Evolutionary conservation across 2,888 invertebrate species (phyloP).

Genomic region (Chrysolina haemoptera): DNA sequence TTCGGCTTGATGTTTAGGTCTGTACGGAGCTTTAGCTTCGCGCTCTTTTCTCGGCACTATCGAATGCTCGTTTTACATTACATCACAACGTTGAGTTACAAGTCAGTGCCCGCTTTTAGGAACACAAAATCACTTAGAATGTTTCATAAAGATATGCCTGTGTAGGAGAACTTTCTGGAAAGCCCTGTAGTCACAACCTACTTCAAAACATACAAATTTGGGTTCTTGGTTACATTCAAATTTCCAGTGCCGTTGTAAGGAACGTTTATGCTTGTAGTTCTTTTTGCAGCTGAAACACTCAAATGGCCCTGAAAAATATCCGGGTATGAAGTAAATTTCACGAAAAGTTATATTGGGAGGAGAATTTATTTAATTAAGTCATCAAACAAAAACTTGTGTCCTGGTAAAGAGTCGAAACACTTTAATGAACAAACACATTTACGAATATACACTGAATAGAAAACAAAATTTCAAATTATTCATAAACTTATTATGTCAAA

Average conservation of each 20-base stretch:
- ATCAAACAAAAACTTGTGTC: not conserved
- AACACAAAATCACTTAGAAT: slow-evolving; percentile 3
- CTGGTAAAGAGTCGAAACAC: no score
- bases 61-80: no score
- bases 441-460: no score
- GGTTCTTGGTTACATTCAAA: slow-evolving; percentile 74
- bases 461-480: no score
- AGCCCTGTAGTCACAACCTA: slow-evolving; percentile 38
- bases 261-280: slow-evolving; percentile 48
- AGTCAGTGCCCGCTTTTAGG: no score
- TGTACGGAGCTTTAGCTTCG: no score
- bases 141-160: slow-evolving; percentile 35
- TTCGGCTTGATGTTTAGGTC: no score
- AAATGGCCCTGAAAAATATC: slow-evolving; percentile 29
- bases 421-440: no score
- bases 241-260: slow-evolving; percentile 49
- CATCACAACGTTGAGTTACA: no score
- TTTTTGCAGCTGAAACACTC: slow-evolving; percentile 45
- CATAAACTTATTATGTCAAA: no score
- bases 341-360: not conserved
- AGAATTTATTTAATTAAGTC: not conserved
- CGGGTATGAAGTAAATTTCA: not conserved
- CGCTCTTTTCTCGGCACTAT: no score
- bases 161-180: slow-evolving; percentile 44
- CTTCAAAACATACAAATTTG: slow-evolving; percentile 75